A percentile compares a stretch with the other conserved stretches of the same genome.
phyloP scores from a whole-genome alignment of 2,113 vertebrate species.

The Rhynchomys soricoides region DNA sequence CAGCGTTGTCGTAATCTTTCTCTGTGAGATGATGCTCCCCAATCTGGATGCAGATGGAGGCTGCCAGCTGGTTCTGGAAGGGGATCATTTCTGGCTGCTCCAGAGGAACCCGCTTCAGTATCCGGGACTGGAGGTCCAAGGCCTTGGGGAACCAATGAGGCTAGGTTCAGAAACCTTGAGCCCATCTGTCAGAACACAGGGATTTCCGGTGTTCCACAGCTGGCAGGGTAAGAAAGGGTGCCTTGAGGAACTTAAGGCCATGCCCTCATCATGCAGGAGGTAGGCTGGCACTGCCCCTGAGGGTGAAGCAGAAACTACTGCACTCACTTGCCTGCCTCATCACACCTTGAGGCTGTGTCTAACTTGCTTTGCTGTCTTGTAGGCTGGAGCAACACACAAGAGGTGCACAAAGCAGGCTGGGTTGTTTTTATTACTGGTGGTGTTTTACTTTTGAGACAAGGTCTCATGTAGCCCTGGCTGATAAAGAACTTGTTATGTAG shows the following conservation, averaged over 20 bases:
- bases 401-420: background rate
- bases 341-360: background rate
- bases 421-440: no score
- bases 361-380: background rate
- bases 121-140: conserved; percentile 81
- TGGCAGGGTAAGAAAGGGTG: background rate
- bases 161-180: background rate
- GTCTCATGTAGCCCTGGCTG: background rate
- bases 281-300: background rate
- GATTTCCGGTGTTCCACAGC: background rate
- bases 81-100: conserved; percentile 81
- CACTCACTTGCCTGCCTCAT: background rate
- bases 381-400: background rate
- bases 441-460: background rate
- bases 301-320: background rate
- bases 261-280: background rate
- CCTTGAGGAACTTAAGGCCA: background rate
- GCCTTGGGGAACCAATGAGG: conserved; percentile 66
- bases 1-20: conserved; percentile 67
- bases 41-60: conserved; percentile 77
- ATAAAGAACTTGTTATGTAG: background rate
- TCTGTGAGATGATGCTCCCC: conserved; percentile 78
- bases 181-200: background rate
- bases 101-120: conserved; percentile 70
- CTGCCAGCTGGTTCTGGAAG: conserved; percentile 80